Base-by-base conservation (phyloP, 2,113 vertebrate species). In the Scatophagus argus region DNA sequence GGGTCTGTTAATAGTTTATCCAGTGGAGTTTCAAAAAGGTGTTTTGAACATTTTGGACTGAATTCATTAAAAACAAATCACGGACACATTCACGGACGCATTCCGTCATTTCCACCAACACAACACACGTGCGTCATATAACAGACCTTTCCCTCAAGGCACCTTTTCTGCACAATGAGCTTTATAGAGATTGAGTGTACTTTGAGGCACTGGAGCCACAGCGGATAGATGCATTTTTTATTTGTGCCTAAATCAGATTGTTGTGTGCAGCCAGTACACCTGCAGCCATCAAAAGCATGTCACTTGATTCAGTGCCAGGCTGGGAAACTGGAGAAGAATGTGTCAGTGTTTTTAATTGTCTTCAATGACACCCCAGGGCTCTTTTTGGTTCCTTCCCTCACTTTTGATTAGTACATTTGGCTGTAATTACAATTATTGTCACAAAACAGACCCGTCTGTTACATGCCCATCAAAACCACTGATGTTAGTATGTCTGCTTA, bases 401-500 rank as follows among this genome's bases (percentile, higher is more conserved):
- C 69, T 81, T 91, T 87, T 86, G 86, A 93, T 93, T 75, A 79
- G 79, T 68, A 85, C 72, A 79, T 93, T 92, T 84, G 79, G 87
- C 81, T 89, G 74, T 92, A 91, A 93, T 93, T 93, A 93, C 82
- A 84, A 89, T 87, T 87, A 83, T 89, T 89, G 91, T 90, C 88
- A 86, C 72, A 84, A 87, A 89, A 93, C 79, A 83, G 74, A 82
- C 72, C 75, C 60, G 52, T 86, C 91, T 87, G 67, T 79, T 88
- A 79, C 72, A 76, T 78, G 77, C 70, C 86, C 81, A 80, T 93
- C 89, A 85, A 84, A 90, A 82, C 74, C 78, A 58, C 84, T 74
- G 79, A 92, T 91, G 82, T 62, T 83, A 78, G 75, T 86, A 74
- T 82, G 88, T 90, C 86, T 89, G 62, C 80, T 80, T 91, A 90